Percentiles rank a stretch among this genome's conserved stretches.
These are phyloP conservation scores for Drosophila nasuta DNA, from an alignment of 1,140 invertebrate genomes.

Conservation along the genomic window DNA sequence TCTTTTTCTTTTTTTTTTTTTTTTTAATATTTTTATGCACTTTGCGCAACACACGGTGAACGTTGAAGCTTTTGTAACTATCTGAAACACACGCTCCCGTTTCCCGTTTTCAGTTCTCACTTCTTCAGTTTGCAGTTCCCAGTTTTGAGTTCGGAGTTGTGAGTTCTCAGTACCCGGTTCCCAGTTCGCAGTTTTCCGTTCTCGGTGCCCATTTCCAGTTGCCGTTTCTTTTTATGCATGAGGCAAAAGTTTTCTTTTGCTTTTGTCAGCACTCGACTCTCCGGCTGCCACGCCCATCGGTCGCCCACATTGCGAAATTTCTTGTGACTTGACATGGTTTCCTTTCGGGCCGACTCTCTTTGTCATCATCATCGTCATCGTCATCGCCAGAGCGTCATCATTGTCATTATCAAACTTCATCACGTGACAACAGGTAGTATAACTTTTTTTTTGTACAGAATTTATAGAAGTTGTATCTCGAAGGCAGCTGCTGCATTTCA, in stretches of 20 bases:
- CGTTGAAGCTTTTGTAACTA: constrained; percentile 33
- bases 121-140: constrained; percentile 21
- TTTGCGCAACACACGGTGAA: constrained; percentile 27
- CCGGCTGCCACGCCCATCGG: constrained; percentile 30
- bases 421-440: constrained; percentile 17
- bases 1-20: neutral
- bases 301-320: constrained; percentile 65
- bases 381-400: constrained; percentile 8
- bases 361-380: constrained; percentile 15
- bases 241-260: constrained; percentile 65
- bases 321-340: constrained; percentile 74
- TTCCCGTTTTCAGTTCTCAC: constrained; percentile 8
- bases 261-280: constrained; percentile 37
- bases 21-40: constrained; percentile 72
- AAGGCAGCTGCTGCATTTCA: constrained; percentile 32
- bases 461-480: constrained; percentile 9
- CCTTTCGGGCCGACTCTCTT: constrained; percentile 48
- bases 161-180: constrained; percentile 1
- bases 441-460: constrained; percentile 18
- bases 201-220: neutral
- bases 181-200: constrained; percentile 16
- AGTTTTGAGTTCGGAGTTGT: neutral
- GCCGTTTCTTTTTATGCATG: constrained; percentile 62
- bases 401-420: constrained; percentile 16
- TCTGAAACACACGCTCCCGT: constrained; percentile 39